Conservation (phyloP, 2,113 vertebrate genomes). For the Gadus macrocephalus region DNA sequence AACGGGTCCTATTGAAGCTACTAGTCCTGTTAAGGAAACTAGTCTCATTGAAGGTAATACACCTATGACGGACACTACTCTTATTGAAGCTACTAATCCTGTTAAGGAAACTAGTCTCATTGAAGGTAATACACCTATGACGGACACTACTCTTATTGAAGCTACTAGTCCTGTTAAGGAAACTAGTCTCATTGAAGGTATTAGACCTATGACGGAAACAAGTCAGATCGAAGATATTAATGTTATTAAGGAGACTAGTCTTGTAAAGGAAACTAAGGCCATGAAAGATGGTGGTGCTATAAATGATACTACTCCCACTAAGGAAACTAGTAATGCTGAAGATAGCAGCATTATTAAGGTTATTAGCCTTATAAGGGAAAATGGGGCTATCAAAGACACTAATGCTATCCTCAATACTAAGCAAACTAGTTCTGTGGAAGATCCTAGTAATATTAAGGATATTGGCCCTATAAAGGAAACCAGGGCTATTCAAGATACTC, state of each 20-base stretch:
- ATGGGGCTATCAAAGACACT: too few relatives aligned
- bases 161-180: slow-evolving; percentile 20
- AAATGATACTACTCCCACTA: not conserved
- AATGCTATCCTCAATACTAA: not conserved
- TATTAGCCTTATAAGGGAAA: too few relatives aligned
- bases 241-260: not conserved
- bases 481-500: not conserved
- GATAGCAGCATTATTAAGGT: not conserved
- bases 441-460: too few relatives aligned
- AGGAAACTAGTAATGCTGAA: not conserved
- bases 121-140: not conserved
- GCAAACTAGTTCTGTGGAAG: slow-evolving; percentile 2
- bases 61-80: not conserved
- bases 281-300: not conserved
- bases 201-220: too few relatives aligned
- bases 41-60: not conserved
- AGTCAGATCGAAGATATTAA: too few relatives aligned
- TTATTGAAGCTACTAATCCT: not conserved
- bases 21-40: not conserved
- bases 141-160: not conserved
- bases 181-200: not conserved
- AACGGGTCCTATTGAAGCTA: slow-evolving; percentile 2
- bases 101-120: not conserved
- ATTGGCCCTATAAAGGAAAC: too few relatives aligned
- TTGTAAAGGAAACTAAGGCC: slow-evolving; percentile 1